A percentile compares a stretch with the other conserved stretches of the same genome.
These are phyloP conservation scores for Gobiocypris rarus DNA, from an alignment of 2,113 vertebrate species.

Conservation along the genomic window DNA sequence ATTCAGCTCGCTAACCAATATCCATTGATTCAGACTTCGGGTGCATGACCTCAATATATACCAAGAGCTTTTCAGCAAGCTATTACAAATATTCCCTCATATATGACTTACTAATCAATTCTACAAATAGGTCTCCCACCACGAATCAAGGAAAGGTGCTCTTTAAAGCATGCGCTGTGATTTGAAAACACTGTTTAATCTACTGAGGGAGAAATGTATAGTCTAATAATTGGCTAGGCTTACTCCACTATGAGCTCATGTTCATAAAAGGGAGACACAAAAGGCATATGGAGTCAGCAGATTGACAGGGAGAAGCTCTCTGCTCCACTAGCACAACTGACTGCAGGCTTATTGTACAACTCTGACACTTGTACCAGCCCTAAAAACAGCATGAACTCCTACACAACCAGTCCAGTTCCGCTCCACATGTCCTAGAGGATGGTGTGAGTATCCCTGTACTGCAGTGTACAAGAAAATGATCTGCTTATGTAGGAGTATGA, in stretches of 20 bases:
- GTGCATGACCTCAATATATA: not conserved
- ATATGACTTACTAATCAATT: not conserved
- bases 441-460: constrained; percentile 1
- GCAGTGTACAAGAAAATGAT: not conserved
- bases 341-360: not conserved
- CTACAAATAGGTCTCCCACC: not conserved
- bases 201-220: not conserved
- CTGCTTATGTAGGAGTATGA: constrained; percentile 15
- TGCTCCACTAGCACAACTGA: not conserved
- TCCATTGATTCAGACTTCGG: not conserved
- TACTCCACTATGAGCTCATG: not conserved
- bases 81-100: not conserved
- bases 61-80: not conserved
- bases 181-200: not conserved
- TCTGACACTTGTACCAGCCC: not conserved
- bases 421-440: not conserved
- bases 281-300: not conserved
- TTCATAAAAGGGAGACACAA: not conserved
- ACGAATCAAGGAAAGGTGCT: not conserved
- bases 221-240: not conserved
- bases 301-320: not conserved
- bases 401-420: not conserved
- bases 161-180: not conserved
- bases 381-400: constrained; percentile 30
- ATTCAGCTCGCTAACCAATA: not conserved